A percentile compares a stretch with the other conserved stretches of the same genome.
phyloP scores from a whole-genome alignment of 2,113 vertebrate species.

The Copsychus sechellarum region DNA sequence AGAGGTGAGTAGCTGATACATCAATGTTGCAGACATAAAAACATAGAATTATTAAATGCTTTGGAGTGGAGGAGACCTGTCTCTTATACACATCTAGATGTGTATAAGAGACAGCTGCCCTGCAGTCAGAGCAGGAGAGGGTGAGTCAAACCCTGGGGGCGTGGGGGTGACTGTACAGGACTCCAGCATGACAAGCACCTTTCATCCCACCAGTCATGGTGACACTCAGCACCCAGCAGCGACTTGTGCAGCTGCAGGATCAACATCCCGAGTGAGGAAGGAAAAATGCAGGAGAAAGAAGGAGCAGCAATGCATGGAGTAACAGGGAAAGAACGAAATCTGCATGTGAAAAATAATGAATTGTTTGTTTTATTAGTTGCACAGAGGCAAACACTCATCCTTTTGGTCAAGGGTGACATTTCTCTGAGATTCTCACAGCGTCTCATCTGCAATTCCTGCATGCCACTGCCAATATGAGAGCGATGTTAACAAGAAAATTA shows the following conservation, averaged over 20 bases:
- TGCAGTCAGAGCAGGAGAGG: not conserved
- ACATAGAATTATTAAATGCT: not conserved
- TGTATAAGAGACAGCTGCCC: too few relatives aligned
- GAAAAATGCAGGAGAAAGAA: not conserved
- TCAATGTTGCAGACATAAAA: not conserved
- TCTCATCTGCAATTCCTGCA: not conserved
- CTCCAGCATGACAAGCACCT: not conserved
- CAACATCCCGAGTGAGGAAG: not conserved
- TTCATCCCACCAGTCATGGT: not conserved
- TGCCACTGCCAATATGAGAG: not conserved
- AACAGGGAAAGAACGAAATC: not conserved
- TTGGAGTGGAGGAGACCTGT: not conserved
- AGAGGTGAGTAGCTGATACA: not conserved
- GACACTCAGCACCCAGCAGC: not conserved
- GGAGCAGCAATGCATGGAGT: not conserved
- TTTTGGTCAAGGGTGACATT: not conserved
- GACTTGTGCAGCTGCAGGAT: not conserved
- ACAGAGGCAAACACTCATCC: not conserved
- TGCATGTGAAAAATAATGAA: not conserved
- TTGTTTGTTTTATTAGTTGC: not conserved
- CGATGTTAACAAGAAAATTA: not conserved
- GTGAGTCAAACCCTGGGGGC: not conserved
- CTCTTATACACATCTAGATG: too few relatives aligned
- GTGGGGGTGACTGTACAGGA: not conserved
- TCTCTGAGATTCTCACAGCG: not conserved